Percentiles rank a stretch among this genome's conserved stretches.
Evolutionary conservation across 2,888 invertebrate genomes (phyloP).

Genomic region (Seira ritae): DNA sequence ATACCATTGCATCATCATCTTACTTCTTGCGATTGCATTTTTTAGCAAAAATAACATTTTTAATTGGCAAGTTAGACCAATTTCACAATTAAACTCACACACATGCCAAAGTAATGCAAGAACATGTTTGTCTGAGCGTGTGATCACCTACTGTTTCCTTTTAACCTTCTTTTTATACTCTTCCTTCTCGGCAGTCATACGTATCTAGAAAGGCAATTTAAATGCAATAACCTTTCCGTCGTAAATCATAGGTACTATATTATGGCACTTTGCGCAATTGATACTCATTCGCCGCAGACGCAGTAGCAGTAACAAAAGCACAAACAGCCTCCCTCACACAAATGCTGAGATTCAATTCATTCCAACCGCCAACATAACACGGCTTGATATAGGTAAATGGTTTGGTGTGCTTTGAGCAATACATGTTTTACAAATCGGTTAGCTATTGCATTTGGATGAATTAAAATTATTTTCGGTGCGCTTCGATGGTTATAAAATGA

Average conservation of each 20-base stretch:
- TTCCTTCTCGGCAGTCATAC: background rate
- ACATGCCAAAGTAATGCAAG: background rate
- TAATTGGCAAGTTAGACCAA: background rate
- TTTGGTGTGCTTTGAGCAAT: too few species aligned
- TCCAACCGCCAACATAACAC: too few species aligned
- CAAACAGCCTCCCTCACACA: too few species aligned
- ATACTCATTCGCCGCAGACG: too few species aligned
- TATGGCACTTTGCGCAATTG: too few species aligned
- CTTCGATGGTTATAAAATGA: too few species aligned
- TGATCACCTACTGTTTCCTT: conserved; percentile 4
- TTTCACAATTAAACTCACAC: background rate
- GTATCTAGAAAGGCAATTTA: background rate
- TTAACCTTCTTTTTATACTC: conserved; percentile 15
- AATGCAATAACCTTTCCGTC: conserved; percentile 3
- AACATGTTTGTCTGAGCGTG: background rate
- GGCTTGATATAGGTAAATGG: too few species aligned
- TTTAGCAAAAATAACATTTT: background rate
- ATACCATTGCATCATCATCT: background rate
- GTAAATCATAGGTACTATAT: background rate
- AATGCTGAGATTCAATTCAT: too few species aligned
- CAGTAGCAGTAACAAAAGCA: too few species aligned
- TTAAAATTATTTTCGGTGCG: too few species aligned
- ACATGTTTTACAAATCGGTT: too few species aligned
- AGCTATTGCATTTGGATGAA: too few species aligned
- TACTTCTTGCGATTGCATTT: background rate